Conservation (phyloP, 2,113 vertebrate genomes). For the Caranx ignobilis region DNA sequence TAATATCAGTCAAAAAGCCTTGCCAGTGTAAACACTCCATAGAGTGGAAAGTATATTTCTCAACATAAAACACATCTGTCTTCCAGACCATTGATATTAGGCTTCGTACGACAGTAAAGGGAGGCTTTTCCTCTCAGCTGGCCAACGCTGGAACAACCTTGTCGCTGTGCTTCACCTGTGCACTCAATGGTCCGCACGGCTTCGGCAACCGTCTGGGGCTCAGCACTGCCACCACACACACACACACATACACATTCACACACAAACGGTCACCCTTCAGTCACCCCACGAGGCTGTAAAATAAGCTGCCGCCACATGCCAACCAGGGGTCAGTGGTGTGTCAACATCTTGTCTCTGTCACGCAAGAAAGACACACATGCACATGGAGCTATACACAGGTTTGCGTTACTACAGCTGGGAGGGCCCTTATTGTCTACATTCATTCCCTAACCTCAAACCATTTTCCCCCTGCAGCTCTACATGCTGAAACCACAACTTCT, state of each 20-base stretch:
- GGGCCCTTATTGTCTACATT: slow-evolving; percentile 8
- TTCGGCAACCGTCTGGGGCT: slow-evolving; percentile 37
- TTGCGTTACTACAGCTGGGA: slow-evolving; percentile 14
- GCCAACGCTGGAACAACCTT: slow-evolving; percentile 53
- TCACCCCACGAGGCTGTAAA: slow-evolving; percentile 58
- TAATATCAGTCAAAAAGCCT: slow-evolving; percentile 50
- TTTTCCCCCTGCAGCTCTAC: slow-evolving; percentile 35
- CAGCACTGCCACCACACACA: slow-evolving; percentile 36
- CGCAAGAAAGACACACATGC: slow-evolving; percentile 16
- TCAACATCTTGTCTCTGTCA: slow-evolving; percentile 59
- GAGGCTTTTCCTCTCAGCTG: slow-evolving; percentile 44
- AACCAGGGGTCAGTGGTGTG: slow-evolving; percentile 59
- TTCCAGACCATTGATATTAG: slow-evolving; percentile 54
- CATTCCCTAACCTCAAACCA: slow-evolving; percentile 3
- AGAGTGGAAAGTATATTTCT: slow-evolving; percentile 62
- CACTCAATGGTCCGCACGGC: slow-evolving; percentile 35
- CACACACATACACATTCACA: slow-evolving; percentile 19
- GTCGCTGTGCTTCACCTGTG: slow-evolving; percentile 65
- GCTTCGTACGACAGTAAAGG: slow-evolving; percentile 44
- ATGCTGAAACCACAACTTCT: slow-evolving; percentile 42
- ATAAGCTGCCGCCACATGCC: slow-evolving; percentile 64
- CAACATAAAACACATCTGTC: slow-evolving; percentile 74
- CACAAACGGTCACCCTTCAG: slow-evolving; percentile 50
- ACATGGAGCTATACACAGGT: neutral
- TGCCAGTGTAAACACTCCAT: slow-evolving; percentile 74